Evolutionary conservation across 2,113 vertebrate species (phyloP).

Genomic region (Polyodon spathula): DNA sequence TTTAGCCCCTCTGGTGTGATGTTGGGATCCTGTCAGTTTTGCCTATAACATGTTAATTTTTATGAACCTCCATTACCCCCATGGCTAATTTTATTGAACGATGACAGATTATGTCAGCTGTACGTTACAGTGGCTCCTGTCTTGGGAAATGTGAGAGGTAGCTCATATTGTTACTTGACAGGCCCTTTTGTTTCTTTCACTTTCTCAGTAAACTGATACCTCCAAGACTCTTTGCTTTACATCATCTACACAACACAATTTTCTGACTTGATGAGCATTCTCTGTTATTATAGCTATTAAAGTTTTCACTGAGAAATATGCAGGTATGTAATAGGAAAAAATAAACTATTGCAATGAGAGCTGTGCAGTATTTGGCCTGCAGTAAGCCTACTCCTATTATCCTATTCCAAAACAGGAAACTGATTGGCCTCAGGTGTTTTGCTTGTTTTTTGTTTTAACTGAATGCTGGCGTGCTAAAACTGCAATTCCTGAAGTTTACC

Average conservation of each 20-base stretch:
- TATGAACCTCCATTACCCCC: conserved; percentile 12
- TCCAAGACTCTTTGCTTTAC: conserved; percentile 10
- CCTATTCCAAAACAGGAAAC: too few species aligned
- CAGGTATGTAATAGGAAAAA: too few species aligned
- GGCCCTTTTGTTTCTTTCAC: conserved; percentile 12
- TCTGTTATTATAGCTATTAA: background rate
- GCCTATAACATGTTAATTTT: conserved; percentile 26
- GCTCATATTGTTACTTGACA: conserved; percentile 27
- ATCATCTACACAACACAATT: conserved; percentile 2
- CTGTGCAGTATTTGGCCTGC: too few species aligned
- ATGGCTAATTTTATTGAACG: conserved; percentile 28
- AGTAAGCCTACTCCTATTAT: too few species aligned
- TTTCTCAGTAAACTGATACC: conserved; percentile 25
- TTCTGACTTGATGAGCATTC: background rate
- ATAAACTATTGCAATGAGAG: too few species aligned
- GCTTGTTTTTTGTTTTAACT: too few species aligned
- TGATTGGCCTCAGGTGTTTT: too few species aligned
- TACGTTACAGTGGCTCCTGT: conserved; percentile 27
- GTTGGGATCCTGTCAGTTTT: conserved; percentile 1
- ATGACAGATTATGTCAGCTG: conserved; percentile 44
- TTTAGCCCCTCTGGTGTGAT: background rate
- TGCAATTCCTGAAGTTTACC: too few species aligned
- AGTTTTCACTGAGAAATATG: background rate
- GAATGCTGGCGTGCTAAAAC: too few species aligned
- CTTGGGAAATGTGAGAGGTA: conserved; percentile 35